Percentiles rank a stretch among this genome's conserved stretches.
These are phyloP conservation scores for Gymnoscopelus microlampas DNA, from an alignment of 2,797 vertebrate genomes.

Conservation along the genomic window DNA sequence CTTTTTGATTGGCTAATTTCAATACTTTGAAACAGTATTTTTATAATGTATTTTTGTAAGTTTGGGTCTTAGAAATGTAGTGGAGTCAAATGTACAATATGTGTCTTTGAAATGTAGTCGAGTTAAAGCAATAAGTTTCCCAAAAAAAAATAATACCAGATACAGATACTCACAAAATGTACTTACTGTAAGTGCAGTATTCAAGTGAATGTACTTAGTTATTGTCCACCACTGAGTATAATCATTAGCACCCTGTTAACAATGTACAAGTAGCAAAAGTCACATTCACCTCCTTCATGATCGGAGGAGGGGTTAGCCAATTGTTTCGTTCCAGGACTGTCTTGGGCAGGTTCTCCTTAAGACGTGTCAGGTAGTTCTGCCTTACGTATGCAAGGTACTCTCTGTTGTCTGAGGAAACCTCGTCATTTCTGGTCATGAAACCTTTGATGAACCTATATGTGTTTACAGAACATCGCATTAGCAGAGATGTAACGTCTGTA, in stretches of 20 bases:
- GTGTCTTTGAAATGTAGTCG: too few species aligned
- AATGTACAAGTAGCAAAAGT: neutral
- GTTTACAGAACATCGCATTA: neutral
- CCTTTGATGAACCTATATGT: conserved; percentile 89
- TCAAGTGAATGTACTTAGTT: too few species aligned
- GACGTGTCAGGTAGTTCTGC: conserved; percentile 86
- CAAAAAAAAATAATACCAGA: too few species aligned
- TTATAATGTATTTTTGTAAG: too few species aligned
- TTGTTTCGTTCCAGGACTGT: conserved; percentile 83
- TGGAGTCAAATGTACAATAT: too few species aligned
- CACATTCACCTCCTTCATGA: conserved; percentile 85
- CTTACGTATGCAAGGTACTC: conserved; percentile 87
- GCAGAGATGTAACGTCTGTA: neutral
- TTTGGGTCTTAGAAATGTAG: too few species aligned
- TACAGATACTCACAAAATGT: too few species aligned
- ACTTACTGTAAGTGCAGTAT: too few species aligned
- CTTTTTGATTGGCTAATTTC: too few species aligned
- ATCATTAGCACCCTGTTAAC: too few species aligned
- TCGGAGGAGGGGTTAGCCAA: conserved; percentile 89
- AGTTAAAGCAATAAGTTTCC: too few species aligned
- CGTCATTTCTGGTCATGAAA: conserved; percentile 89
- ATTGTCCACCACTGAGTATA: neutral
- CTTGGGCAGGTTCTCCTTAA: conserved; percentile 87
- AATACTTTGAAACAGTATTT: too few species aligned
- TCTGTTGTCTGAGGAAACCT: conserved; percentile 79